Evolutionary conservation across 2,888 invertebrate species (phyloP), one percentile per base, ranked within the genome.

Genomic region (Andrena trimmerana): DNA sequence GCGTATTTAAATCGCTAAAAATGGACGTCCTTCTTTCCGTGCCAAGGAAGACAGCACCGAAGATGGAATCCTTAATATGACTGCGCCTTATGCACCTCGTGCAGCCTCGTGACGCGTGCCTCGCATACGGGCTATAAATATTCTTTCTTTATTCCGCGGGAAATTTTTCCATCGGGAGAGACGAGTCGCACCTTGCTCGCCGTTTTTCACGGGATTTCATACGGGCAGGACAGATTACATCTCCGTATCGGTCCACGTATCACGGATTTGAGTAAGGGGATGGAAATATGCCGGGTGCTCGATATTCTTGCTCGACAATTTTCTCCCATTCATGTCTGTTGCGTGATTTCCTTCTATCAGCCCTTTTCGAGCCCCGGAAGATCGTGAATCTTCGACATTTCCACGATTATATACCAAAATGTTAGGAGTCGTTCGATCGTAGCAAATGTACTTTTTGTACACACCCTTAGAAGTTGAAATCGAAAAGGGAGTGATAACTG

Each of bases 271-370:
- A 42, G 20, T 6, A 27, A n/a, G 16, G 27, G 24, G 27, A 63
- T 63, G 24, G 24, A 42, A 42, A 20, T 20, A 5, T 7, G 10
- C 59, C 42, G n/a, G 20, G 3, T 6, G 33, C 29, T 20, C 57
- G 20, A 36, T 27, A 59, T 59, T 29, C 24, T 6, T 31, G n/a
- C 57, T 24, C 27, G 42, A 59, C 42, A 57, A 48, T 31, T 67
- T 36, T 60, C 67, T 33, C 10, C 20, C 33, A 10, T 29, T 60
- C 42, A 16, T 42, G 13, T 52, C 13, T 8, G 66, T 67, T 67
- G 67, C 77, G 77, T 76, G 60, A 76, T 76, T 62, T 31, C 66
- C 6, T n/a, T 10, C 27, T 29, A 27, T 10, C 33, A 7, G 24
- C 31, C 10, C 10, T 27, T 10, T 36, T 16, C 42, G 42, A 42